Percentiles rank a stretch among this genome's conserved stretches.
phyloP scores from a whole-genome alignment of 1,140 invertebrate genomes.

The Odontomachus brunneus region DNA sequence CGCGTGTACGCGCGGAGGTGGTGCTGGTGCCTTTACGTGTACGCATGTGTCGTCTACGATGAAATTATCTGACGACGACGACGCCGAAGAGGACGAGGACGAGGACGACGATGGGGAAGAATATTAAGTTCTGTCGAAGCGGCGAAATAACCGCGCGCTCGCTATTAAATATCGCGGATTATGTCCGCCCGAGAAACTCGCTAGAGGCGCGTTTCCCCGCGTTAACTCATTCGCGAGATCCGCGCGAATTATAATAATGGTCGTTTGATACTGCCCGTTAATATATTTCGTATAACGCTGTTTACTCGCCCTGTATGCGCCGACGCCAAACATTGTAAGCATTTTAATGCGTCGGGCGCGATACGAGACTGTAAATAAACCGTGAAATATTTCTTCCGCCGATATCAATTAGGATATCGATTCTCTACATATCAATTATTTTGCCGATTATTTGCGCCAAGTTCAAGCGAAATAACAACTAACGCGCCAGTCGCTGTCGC shows the following conservation, averaged over 20 bases:
- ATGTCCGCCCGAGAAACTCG: conserved; percentile 54
- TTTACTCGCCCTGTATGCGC: conserved; percentile 13
- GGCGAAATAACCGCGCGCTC: not conserved
- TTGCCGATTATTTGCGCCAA: conserved; percentile 18
- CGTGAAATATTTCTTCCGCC: conserved; percentile 9
- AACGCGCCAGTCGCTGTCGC: too few relatives aligned
- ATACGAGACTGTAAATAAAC: conserved; percentile 21
- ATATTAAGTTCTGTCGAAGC: conserved; percentile 56
- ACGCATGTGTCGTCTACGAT: conserved; percentile 18
- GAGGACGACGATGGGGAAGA: conserved; percentile 19
- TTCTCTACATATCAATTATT: conserved; percentile 12
- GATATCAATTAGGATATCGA: conserved; percentile 37
- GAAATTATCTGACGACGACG: conserved; percentile 51
- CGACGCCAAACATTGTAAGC: conserved; percentile 20
- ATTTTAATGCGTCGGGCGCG: conserved; percentile 18
- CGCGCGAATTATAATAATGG: conserved; percentile 39
- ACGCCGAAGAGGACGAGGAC: not conserved
- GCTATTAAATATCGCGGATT: conserved; percentile 52
- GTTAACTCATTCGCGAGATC: conserved; percentile 44
- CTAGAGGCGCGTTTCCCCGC: conserved; percentile 32
- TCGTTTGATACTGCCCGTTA: conserved; percentile 24
- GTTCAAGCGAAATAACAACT: not conserved
- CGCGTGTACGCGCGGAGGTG: not conserved
- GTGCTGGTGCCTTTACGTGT: not conserved
- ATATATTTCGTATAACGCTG: conserved; percentile 27